phyloP scores from a whole-genome alignment of 2,888 invertebrate genomes.

The Lasioglossum vierecki region DNA sequence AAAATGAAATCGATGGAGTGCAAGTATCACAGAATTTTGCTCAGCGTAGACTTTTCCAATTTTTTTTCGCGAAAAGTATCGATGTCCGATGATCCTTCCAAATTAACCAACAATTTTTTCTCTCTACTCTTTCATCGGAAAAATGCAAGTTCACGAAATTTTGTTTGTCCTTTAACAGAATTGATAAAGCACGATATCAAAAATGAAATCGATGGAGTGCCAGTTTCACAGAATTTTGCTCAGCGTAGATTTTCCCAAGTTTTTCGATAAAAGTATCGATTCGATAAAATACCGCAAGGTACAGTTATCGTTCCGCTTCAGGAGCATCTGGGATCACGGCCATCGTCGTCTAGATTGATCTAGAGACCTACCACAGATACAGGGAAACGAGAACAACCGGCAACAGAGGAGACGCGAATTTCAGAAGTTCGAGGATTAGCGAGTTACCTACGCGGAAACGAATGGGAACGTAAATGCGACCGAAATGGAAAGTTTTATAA shows the following conservation, averaged over 20 bases:
- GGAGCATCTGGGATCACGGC: not conserved
- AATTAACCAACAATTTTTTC: not conserved
- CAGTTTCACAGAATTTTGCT: not conserved
- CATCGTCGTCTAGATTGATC: not conserved
- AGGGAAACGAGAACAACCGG: constrained; percentile 2
- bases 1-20: too few species aligned
- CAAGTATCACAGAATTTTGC: too few species aligned
- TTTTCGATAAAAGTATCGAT: not conserved
- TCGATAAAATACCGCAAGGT: not conserved
- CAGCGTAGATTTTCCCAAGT: not conserved
- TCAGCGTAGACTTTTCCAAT: too few species aligned
- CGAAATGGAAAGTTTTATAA: constrained; percentile 14
- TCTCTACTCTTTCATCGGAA: not conserved
- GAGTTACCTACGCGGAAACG: not conserved
- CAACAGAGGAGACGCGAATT: not conserved
- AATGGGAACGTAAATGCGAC: not conserved
- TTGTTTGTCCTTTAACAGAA: not conserved
- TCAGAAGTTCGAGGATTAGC: not conserved
- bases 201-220: too few species aligned
- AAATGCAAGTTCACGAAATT: not conserved
- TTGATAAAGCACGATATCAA: not conserved
- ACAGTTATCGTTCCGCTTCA: not conserved
- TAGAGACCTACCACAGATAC: not conserved
- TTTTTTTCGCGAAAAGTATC: not conserved
- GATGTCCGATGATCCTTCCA: not conserved